Conservation (phyloP, 2,113 vertebrate species). For the Corvus hawaiiensis region DNA sequence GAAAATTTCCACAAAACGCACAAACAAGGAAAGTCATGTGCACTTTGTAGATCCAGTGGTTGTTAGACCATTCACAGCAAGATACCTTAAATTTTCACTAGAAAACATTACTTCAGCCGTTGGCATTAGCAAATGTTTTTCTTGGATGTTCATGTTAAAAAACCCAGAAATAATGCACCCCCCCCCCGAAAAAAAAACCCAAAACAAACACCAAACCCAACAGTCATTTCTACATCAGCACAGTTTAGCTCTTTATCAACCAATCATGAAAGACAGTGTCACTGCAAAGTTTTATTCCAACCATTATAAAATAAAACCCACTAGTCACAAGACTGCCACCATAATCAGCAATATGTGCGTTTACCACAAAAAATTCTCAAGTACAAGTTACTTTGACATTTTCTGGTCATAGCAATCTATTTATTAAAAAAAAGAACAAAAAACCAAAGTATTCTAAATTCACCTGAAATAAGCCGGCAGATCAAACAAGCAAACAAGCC, state of each 20-base stretch:
- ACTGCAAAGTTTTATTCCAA: background rate
- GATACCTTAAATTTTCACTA: background rate
- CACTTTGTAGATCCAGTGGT: background rate
- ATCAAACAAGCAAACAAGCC: background rate
- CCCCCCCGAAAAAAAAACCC: accelerated
- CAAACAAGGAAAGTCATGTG: background rate
- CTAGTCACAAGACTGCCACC: background rate
- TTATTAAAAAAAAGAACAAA: background rate
- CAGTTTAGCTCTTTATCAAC: background rate
- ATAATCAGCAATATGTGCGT: background rate
- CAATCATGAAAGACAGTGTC: background rate
- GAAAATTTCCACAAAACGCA: background rate
- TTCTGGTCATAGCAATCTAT: background rate
- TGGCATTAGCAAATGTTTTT: background rate
- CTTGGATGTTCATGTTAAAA: background rate
- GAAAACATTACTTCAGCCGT: background rate
- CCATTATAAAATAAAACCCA: background rate
- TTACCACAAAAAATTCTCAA: background rate
- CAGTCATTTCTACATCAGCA: background rate
- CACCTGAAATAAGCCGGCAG: background rate
- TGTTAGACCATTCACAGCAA: background rate
- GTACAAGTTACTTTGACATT: background rate
- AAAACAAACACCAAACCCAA: background rate
- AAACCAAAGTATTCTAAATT: background rate
- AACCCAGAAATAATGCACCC: accelerated